Evolutionary conservation across 2,888 invertebrate species (phyloP).

Genomic region (Apodemia duryi): DNA sequence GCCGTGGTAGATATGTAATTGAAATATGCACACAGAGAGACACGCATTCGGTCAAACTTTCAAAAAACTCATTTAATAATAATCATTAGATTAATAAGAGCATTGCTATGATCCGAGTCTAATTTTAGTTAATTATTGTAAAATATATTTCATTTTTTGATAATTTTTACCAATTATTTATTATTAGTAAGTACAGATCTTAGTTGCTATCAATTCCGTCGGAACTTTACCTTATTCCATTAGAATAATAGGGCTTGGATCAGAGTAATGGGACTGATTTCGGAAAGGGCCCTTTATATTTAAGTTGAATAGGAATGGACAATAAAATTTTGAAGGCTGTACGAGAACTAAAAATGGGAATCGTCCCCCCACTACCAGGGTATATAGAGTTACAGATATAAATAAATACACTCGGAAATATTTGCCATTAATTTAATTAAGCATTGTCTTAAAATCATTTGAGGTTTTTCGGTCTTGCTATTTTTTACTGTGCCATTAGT

Average conservation of each 20-base stretch:
- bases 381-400: slow-evolving; percentile 54
- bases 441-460: slow-evolving; percentile 10
- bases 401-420: background rate
- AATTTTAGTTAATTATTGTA: background rate
- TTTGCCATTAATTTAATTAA: slow-evolving; percentile 5
- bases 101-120: slow-evolving; percentile 12
- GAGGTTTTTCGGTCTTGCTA: background rate
- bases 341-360: slow-evolving; percentile 54
- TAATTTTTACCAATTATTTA: background rate
- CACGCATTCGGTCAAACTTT: slow-evolving; percentile 2
- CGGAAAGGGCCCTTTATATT: slow-evolving; percentile 18
- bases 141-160: background rate
- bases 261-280: slow-evolving; percentile 12
- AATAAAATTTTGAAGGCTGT: slow-evolving; percentile 73
- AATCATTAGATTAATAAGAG: background rate
- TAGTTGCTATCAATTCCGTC: background rate
- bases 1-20: no score
- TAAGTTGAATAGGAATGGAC: slow-evolving; percentile 50
- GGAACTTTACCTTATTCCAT: slow-evolving; percentile 5
- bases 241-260: background rate
- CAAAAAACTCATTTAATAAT: background rate
- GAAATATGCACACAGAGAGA: background rate
- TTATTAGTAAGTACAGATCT: background rate
- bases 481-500: slow-evolving; percentile 6
- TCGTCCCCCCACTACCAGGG: slow-evolving; percentile 71